Conservation (phyloP, 2,113 vertebrate genomes). For the Brevimyrus niger region DNA sequence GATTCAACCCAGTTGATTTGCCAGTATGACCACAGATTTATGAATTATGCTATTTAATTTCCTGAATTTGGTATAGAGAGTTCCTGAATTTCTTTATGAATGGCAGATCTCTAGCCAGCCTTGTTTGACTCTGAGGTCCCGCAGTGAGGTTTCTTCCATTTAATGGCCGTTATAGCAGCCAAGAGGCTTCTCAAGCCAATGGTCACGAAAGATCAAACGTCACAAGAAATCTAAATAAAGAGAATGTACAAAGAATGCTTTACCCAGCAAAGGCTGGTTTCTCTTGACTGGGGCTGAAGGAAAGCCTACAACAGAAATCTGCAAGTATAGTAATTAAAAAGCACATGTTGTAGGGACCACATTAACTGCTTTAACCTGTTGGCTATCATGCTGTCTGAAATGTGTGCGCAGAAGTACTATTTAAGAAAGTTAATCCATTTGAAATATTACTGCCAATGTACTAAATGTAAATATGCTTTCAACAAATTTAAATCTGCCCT, state of each 20-base stretch:
- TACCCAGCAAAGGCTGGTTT: conserved; percentile 26
- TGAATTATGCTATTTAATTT: background rate
- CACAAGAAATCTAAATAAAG: background rate
- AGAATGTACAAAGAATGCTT: conserved; percentile 39
- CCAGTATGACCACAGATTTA: background rate
- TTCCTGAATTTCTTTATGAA: background rate
- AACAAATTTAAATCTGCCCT: background rate
- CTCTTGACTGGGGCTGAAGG: conserved; percentile 1
- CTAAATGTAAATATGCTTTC: background rate
- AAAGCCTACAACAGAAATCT: conserved; percentile 14
- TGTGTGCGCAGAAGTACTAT: background rate
- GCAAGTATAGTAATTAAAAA: conserved; percentile 22
- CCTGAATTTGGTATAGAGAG: background rate
- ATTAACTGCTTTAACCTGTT: background rate
- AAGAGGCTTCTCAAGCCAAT: background rate
- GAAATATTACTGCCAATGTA: conserved; percentile 16
- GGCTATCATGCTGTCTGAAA: background rate
- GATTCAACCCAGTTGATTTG: background rate
- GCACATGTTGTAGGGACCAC: conserved; percentile 10
- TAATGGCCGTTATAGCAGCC: background rate
- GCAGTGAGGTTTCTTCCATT: background rate
- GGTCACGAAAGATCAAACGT: background rate
- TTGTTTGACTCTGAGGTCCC: background rate
- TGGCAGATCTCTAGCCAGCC: background rate
- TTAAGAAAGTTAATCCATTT: background rate